Conservation (phyloP, 1,140 invertebrate species). For the Saxidomus purpurata region DNA sequence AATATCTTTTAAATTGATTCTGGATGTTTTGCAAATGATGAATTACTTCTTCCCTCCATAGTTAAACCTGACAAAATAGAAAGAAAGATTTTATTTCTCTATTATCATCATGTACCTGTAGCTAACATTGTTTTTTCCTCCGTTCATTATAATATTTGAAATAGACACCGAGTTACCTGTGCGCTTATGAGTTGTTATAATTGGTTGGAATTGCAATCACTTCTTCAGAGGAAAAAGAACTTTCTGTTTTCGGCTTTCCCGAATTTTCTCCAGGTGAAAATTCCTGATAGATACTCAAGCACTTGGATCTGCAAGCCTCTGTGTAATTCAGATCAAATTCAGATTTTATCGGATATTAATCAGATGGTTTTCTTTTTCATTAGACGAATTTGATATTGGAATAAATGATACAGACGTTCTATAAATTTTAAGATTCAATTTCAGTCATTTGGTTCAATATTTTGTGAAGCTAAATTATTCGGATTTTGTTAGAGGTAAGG, state of each 20-base stretch:
- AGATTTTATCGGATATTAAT: slow-evolving; percentile 13
- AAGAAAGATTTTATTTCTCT: no score
- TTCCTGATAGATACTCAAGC: slow-evolving; percentile 18
- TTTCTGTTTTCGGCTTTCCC: slow-evolving; percentile 31
- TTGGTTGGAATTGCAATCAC: slow-evolving; percentile 16
- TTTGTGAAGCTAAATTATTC: no score
- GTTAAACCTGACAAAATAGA: no score
- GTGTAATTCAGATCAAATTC: slow-evolving; percentile 24
- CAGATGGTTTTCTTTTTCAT: not conserved
- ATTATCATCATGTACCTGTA: not conserved
- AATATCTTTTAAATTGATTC: no score
- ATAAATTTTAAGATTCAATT: no score
- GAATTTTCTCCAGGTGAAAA: not conserved
- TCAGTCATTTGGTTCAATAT: no score
- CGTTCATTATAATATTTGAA: not conserved
- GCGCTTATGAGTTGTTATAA: not conserved
- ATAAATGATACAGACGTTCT: not conserved
- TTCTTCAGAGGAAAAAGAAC: not conserved
- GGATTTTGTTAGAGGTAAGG: no score
- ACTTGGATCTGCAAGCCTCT: not conserved
- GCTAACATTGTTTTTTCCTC: not conserved
- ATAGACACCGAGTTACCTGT: slow-evolving; percentile 15
- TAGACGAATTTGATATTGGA: not conserved
- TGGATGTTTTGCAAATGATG: no score
- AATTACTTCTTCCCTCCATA: no score